Percentiles rank a stretch among this genome's conserved stretches.
These are phyloP conservation scores for Microlaimidae sp. DNA, from an alignment of 2,888 invertebrate species.

Conservation along the genomic window DNA sequence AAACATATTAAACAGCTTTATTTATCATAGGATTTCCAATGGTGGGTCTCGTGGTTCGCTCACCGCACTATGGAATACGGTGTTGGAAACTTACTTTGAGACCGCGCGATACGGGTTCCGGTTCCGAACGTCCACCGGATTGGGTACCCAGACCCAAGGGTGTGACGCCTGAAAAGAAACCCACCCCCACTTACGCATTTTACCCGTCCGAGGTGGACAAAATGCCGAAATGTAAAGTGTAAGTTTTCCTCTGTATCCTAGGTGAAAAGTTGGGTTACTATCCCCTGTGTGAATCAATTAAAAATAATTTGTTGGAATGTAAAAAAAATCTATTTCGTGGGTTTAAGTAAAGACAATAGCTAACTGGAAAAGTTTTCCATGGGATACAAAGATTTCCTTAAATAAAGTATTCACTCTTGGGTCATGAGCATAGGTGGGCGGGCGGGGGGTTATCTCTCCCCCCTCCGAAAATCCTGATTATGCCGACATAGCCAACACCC, in stretches of 20 bases:
- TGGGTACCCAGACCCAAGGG: neutral
- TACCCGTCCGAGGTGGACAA: slow-evolving; percentile 7
- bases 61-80: slow-evolving; percentile 19
- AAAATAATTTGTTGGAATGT: too few species aligned
- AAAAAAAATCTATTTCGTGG: too few species aligned
- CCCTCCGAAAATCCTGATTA: too few species aligned
- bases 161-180: neutral
- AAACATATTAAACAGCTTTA: too few species aligned
- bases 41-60: slow-evolving; percentile 21
- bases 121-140: neutral
- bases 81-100: neutral
- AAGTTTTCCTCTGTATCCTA: neutral
- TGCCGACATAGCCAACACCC: too few species aligned
- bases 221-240: slow-evolving; percentile 8
- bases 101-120: neutral
- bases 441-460: too few species aligned
- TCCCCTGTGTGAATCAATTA: too few species aligned
- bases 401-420: too few species aligned
- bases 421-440: too few species aligned
- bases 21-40: slow-evolving; percentile 18
- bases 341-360: too few species aligned
- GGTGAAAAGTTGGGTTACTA: neutral
- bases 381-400: too few species aligned
- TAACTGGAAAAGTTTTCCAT: too few species aligned
- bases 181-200: neutral